Evolutionary conservation across 2,888 invertebrate genomes (phyloP).

Genomic region (Blastobasis adustella): DNA sequence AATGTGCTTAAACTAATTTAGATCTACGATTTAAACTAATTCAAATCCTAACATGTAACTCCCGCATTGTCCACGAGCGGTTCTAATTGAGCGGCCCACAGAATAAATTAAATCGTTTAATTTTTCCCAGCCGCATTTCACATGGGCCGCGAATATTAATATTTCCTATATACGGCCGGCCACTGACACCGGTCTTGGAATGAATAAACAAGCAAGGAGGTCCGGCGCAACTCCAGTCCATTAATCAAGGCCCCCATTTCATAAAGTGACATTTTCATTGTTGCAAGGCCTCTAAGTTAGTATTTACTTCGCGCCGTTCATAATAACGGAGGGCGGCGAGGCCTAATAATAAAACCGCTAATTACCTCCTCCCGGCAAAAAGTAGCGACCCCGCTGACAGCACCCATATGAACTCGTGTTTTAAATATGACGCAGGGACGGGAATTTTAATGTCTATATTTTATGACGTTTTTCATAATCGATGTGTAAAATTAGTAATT

Average conservation of each 20-base stretch:
- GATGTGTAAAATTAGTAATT: no score
- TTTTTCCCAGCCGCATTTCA: no score
- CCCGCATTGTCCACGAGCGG: no score
- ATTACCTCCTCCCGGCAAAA: slow-evolving; percentile 15
- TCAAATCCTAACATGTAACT: no score
- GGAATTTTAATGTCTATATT: no score
- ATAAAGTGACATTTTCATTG: slow-evolving; percentile 72
- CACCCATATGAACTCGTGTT: no score
- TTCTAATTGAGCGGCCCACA: no score
- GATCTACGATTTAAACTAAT: no score
- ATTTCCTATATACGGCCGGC: slow-evolving; percentile 27
- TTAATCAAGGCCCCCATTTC: slow-evolving; percentile 66
- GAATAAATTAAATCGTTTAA: no score
- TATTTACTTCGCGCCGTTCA: slow-evolving; percentile 56
- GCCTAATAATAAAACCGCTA: slow-evolving; percentile 41
- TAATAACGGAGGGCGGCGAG: slow-evolving; percentile 36
- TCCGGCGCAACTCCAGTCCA: slow-evolving; percentile 47
- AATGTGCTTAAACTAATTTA: no score
- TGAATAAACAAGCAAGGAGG: slow-evolving; percentile 57
- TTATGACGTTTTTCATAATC: no score
- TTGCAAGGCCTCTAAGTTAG: slow-evolving; percentile 54
- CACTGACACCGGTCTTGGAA: slow-evolving; percentile 30
- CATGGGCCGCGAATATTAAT: slow-evolving; percentile 20
- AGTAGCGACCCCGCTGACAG: background rate
- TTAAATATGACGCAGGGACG: no score